phyloP scores from a whole-genome alignment of 1,140 invertebrate genomes.

The Caenorhabditis briggsae region DNA sequence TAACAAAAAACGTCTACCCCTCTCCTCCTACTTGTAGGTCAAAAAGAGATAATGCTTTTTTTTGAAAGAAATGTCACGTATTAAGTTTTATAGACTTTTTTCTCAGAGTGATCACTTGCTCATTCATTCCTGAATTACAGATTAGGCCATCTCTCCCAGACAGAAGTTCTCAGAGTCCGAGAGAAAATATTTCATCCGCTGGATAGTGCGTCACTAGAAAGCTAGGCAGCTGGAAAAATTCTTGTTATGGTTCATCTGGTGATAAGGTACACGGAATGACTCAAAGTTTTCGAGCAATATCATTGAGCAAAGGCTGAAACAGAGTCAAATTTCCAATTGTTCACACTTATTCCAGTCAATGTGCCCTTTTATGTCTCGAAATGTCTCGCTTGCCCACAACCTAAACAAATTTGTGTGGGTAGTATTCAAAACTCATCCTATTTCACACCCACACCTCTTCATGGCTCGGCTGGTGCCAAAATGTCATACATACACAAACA shows the following conservation, averaged over 20 bases:
- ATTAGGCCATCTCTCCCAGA: neutral
- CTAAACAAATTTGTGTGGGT: neutral
- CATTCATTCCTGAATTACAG: neutral
- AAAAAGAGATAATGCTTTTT: neutral
- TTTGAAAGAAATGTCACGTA: slow-evolving; percentile 21
- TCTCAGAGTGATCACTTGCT: neutral
- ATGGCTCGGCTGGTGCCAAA: slow-evolving; percentile 14
- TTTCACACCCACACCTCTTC: slow-evolving; percentile 46
- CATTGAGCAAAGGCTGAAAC: no score
- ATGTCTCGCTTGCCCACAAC: no score
- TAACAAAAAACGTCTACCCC: neutral
- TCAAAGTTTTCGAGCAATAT: no score
- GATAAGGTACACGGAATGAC: no score
- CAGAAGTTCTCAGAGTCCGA: no score
- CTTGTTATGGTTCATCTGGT: no score
- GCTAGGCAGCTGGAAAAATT: no score
- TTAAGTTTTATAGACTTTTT: neutral
- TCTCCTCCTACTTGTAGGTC: neutral
- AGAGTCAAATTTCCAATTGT: no score
- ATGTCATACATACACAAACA: slow-evolving; percentile 54
- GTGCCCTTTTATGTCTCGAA: no score
- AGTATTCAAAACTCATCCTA: neutral
- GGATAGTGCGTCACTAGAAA: no score
- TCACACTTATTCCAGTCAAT: no score
- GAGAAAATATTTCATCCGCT: no score